Percentiles rank a stretch among this genome's conserved stretches.
phyloP scores from a whole-genome alignment of 2,888 invertebrate species.

The Clusia tigrina region DNA sequence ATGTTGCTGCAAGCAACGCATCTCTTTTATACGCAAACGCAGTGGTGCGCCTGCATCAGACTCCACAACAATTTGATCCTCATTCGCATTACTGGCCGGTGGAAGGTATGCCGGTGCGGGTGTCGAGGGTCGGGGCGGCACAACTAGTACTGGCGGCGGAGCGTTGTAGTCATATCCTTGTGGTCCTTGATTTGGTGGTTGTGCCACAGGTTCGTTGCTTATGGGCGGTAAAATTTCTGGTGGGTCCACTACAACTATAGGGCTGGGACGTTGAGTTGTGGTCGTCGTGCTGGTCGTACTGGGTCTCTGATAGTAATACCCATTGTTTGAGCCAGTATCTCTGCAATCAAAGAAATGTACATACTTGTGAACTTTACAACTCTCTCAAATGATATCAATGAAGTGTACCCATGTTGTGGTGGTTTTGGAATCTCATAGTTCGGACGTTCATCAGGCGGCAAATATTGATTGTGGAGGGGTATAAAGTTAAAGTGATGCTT shows the following conservation, averaged over 20 bases:
- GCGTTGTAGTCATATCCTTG: slow-evolving; percentile 54
- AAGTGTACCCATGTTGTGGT: slow-evolving; percentile 28
- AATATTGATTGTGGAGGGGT: slow-evolving; percentile 52
- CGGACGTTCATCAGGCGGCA: slow-evolving; percentile 54
- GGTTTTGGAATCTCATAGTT: slow-evolving; percentile 50
- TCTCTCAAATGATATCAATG: not conserved
- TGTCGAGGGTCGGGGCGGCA: slow-evolving; percentile 39
- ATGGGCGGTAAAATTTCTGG: slow-evolving; percentile 25
- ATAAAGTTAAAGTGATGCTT: slow-evolving; percentile 50
- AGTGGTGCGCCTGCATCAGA: slow-evolving; percentile 37
- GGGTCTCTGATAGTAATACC: slow-evolving; percentile 46
- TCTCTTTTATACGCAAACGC: slow-evolving; percentile 56
- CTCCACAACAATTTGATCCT: slow-evolving; percentile 20
- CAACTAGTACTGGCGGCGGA: slow-evolving; percentile 35
- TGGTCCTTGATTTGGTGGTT: not conserved
- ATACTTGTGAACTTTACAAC: not conserved
- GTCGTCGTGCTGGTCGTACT: slow-evolving; percentile 38
- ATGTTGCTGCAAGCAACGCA: slow-evolving; percentile 55
- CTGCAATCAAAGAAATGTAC: slow-evolving; percentile 29
- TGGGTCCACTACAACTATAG: slow-evolving; percentile 53
- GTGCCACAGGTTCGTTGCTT: slow-evolving; percentile 12
- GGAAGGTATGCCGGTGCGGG: slow-evolving; percentile 51
- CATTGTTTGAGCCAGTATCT: too few species aligned
- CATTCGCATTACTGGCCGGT: slow-evolving; percentile 19
- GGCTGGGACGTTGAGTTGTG: slow-evolving; percentile 34